phyloP scores from a whole-genome alignment of 2,888 invertebrate species.

The Lycophotia porphyrea region DNA sequence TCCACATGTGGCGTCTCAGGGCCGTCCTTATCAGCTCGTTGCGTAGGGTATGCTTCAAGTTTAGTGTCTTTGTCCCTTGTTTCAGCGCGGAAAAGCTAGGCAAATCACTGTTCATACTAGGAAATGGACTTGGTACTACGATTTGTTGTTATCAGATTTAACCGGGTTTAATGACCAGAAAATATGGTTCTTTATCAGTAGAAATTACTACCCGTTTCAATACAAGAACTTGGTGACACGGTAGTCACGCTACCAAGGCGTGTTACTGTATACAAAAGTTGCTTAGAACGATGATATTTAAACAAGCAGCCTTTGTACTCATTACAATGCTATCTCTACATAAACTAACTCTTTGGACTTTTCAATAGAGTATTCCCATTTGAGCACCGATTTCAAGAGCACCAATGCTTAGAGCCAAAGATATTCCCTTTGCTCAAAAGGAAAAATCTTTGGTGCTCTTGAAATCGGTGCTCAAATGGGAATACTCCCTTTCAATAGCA shows the following conservation, averaged over 20 bases:
- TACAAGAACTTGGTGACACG: not conserved
- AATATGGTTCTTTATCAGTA: conserved; percentile 14
- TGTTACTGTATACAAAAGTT: not conserved
- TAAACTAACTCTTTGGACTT: not conserved
- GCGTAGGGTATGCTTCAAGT: conserved; percentile 30
- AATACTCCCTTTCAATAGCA: not conserved
- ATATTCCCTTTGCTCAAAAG: no score
- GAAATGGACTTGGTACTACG: conserved; percentile 32
- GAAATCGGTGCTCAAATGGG: no score
- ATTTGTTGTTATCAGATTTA: conserved; percentile 18
- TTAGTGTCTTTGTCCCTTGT: conserved; percentile 57
- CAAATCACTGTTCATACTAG: conserved; percentile 44
- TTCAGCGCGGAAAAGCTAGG: conserved; percentile 44
- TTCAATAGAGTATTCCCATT: no score
- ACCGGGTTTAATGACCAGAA: conserved; percentile 28
- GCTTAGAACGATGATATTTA: not conserved
- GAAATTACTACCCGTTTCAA: conserved; percentile 12
- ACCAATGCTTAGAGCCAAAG: no score
- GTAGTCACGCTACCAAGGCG: not conserved
- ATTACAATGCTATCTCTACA: not conserved
- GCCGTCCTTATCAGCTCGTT: conserved; percentile 50
- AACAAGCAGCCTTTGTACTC: not conserved
- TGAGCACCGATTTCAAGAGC: no score
- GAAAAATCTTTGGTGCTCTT: no score
- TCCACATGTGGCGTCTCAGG: conserved; percentile 50